Evolutionary conservation across 2,888 invertebrate genomes (phyloP).

Genomic region (Emmelina monodactyla): DNA sequence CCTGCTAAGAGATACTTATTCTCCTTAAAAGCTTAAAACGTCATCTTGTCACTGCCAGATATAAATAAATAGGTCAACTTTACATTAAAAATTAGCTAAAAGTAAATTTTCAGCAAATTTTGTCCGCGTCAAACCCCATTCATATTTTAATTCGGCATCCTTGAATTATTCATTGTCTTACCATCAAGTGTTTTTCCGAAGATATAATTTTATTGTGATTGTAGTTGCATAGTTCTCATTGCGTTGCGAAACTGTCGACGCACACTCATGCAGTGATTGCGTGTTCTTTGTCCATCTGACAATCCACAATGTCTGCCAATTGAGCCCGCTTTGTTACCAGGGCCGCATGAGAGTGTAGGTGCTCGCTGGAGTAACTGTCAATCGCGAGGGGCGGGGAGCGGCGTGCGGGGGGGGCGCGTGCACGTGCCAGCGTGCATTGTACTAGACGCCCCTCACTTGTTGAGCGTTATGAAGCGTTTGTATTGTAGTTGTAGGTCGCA

Average conservation of each 20-base stretch:
- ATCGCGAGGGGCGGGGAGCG: constrained; percentile 22
- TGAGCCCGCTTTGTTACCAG: constrained; percentile 45
- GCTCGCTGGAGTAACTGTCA: constrained; percentile 29
- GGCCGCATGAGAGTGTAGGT: constrained; percentile 32
- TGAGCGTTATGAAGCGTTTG: constrained; percentile 26
- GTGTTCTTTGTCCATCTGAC: constrained; percentile 23
- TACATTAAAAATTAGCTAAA: too few relatives aligned
- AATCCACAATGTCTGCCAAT: constrained; percentile 59
- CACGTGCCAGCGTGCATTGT: constrained; percentile 54
- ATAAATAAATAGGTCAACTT: too few relatives aligned
- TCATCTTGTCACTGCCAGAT: background rate
- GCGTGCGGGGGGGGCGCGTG: constrained; percentile 23
- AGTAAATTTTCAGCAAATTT: too few relatives aligned
- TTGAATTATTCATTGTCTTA: too few relatives aligned
- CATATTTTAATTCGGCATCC: too few relatives aligned
- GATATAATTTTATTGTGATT: too few relatives aligned
- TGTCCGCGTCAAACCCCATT: too few relatives aligned
- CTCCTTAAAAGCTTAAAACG: background rate
- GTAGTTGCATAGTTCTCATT: too few relatives aligned
- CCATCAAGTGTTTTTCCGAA: too few relatives aligned
- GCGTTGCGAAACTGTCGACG: too few relatives aligned
- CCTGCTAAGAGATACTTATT: background rate
- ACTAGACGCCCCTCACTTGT: constrained; percentile 58
- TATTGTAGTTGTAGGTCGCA: constrained; percentile 25
- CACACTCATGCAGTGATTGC: too few relatives aligned